Evolutionary conservation across 2,797 vertebrate genomes (phyloP).

Genomic region (Petrocephalus sullivani): DNA sequence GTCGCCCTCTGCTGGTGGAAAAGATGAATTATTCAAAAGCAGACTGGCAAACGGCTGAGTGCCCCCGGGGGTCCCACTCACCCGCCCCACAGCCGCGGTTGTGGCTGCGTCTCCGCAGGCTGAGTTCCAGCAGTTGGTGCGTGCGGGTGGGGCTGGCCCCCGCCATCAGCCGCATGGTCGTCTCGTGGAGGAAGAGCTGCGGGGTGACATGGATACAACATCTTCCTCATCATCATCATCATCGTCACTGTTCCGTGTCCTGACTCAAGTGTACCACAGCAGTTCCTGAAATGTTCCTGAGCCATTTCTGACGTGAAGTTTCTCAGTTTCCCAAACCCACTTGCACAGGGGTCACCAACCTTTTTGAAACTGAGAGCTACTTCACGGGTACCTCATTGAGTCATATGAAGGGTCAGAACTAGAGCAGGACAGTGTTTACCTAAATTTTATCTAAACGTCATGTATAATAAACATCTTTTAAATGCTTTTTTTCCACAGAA

Average conservation of each 20-base stretch:
- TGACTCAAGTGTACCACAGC: not conserved
- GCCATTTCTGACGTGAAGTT: not conserved
- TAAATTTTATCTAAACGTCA: too few species aligned
- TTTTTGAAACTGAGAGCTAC: too few species aligned
- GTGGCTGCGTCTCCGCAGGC: conserved; percentile 73
- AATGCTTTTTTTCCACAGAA: too few species aligned
- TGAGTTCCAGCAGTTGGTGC: conserved; percentile 94
- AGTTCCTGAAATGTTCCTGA: not conserved
- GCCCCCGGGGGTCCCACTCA: conserved; percentile 17
- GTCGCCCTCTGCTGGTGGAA: conserved; percentile 48
- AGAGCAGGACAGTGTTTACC: too few species aligned
- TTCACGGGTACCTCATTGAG: too few species aligned
- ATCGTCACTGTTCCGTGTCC: not conserved
- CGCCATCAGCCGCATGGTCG: conserved; percentile 92
- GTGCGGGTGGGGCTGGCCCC: conserved; percentile 96
- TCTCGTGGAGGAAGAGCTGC: conserved; percentile 96
- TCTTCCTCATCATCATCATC: not conserved
- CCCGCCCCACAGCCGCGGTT: conserved; percentile 48
- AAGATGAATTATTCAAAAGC: not conserved
- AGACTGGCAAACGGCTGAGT: not conserved
- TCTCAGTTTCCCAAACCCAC: not conserved
- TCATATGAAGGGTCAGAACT: too few species aligned
- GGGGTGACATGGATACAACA: not conserved
- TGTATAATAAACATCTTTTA: too few species aligned
- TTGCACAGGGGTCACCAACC: not conserved